Percentiles rank a stretch among this genome's conserved stretches.
These are phyloP conservation scores for Halisarca cf. caerulea DNA, from an alignment of 37 sponge, comb jelly and placozoan species.

Conservation along the genomic window DNA sequence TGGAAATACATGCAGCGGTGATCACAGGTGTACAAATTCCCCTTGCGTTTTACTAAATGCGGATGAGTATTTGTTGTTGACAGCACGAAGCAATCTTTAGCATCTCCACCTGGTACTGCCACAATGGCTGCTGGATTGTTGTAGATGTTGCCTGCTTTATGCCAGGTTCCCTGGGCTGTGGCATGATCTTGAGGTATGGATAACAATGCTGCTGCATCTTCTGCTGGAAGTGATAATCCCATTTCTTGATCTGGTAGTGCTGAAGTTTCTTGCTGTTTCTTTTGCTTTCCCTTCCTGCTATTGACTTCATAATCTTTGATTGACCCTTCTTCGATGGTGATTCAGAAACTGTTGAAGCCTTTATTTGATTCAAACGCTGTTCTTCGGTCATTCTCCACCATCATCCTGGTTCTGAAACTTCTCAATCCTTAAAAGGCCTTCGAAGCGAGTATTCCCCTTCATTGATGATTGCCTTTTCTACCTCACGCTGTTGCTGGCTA, in stretches of 20 bases:
- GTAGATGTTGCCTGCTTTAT: background rate
- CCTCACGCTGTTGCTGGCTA: background rate
- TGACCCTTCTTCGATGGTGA: too few species aligned
- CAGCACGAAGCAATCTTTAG: background rate
- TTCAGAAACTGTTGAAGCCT: too few species aligned
- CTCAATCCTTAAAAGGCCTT: background rate
- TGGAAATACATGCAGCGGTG: background rate
- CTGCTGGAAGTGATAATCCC: background rate
- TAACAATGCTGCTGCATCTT: background rate
- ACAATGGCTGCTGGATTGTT: too few species aligned
- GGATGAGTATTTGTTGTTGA: background rate
- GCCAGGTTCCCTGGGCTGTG: background rate
- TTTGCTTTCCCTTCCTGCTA: background rate
- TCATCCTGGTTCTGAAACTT: background rate
- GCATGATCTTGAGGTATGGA: background rate
- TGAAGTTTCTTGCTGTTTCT: too few species aligned
- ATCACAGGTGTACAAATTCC: background rate
- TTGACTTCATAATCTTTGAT: too few species aligned
- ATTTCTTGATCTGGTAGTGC: too few species aligned
- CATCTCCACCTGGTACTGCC: background rate
- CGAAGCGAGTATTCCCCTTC: background rate
- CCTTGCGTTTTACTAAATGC: background rate
- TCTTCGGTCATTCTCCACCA: background rate
- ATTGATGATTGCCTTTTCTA: background rate
- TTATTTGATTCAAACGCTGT: background rate